phyloP scores from a whole-genome alignment of 1,140 invertebrate genomes.

The Helicoverpa zea region DNA sequence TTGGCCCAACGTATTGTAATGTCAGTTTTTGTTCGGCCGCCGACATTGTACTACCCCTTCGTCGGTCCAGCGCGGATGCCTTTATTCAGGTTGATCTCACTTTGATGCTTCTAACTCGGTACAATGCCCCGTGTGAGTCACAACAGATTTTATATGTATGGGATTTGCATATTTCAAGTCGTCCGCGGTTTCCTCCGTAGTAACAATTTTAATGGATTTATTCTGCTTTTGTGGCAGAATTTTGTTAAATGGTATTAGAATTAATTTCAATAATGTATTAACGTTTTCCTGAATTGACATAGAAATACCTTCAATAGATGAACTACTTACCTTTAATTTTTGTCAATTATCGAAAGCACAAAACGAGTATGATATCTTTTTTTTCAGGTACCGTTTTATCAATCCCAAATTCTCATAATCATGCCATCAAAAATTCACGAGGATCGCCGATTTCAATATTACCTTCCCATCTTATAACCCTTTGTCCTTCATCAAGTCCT shows the following conservation, averaged over 20 bases:
- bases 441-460: conserved; percentile 59
- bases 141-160: conserved; percentile 51
- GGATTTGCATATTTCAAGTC: conserved; percentile 58
- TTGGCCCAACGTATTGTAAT: conserved; percentile 84
- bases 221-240: background rate
- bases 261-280: background rate
- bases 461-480: conserved; percentile 70
- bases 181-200: conserved; percentile 29
- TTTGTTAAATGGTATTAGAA: background rate
- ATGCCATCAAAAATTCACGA: conserved; percentile 25
- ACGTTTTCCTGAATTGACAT: background rate
- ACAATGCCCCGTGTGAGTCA: conserved; percentile 71
- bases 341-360: too few species aligned
- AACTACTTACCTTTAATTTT: too few species aligned
- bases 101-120: conserved; percentile 80
- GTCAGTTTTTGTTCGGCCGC: conserved; percentile 85
- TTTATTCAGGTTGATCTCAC: conserved; percentile 83
- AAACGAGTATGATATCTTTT: too few species aligned
- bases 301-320: too few species aligned
- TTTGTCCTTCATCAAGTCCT: conserved; percentile 84
- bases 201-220: conserved; percentile 30
- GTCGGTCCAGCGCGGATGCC: conserved; percentile 77
- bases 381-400: too few species aligned
- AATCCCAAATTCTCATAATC: background rate
- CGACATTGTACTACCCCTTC: conserved; percentile 84